Percentiles rank a stretch among this genome's conserved stretches.
These are phyloP conservation scores for Fregetta grallaria DNA, from an alignment of 2,113 vertebrate species.

Conservation along the genomic window DNA sequence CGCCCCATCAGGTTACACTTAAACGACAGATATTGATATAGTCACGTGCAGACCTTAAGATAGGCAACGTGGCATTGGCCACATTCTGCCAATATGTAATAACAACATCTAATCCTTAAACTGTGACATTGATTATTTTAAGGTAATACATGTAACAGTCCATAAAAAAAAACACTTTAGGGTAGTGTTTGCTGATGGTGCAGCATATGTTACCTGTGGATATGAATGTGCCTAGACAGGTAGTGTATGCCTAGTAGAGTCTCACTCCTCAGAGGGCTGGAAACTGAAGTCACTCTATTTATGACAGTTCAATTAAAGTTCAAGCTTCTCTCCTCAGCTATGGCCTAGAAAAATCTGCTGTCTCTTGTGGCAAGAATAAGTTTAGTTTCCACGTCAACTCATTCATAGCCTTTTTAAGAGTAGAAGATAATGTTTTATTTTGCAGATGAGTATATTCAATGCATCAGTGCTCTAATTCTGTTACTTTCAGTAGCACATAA, in stretches of 20 bases:
- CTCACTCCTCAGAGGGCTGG: neutral
- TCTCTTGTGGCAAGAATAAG: neutral
- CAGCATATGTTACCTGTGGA: neutral
- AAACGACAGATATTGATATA: neutral
- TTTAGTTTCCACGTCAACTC: neutral
- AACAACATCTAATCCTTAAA: neutral
- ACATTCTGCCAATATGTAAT: neutral
- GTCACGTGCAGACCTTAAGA: neutral
- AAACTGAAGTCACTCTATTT: neutral
- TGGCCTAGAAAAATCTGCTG: neutral
- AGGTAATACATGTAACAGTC: neutral
- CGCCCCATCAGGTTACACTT: neutral
- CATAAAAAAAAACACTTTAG: neutral
- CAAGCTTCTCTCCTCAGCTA: neutral
- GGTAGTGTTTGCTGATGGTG: neutral
- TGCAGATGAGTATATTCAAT: neutral
- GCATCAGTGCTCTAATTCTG: neutral
- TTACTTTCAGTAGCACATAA: neutral
- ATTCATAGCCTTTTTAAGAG: neutral
- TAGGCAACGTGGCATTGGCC: neutral
- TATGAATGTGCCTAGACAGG: neutral
- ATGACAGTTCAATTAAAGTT: neutral
- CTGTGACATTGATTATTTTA: neutral
- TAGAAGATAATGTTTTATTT: neutral
- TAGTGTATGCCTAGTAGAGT: neutral